Conservation (phyloP, 2,888 invertebrate species). For the Druceiella hillmani region DNA sequence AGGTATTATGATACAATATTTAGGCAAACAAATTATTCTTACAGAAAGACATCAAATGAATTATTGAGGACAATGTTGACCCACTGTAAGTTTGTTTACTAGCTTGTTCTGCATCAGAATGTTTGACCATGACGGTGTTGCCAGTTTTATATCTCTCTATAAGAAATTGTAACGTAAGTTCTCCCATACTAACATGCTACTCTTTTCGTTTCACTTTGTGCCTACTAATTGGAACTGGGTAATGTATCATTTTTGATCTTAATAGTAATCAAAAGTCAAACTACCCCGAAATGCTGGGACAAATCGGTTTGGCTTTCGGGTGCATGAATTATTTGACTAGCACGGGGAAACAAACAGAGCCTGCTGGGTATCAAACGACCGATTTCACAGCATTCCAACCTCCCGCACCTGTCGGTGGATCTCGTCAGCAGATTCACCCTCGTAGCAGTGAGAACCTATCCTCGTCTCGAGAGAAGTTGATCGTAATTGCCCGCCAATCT, state of each 20-base stretch:
- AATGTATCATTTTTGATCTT: too few species aligned
- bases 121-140: too few species aligned
- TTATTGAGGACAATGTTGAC: constrained; percentile 49
- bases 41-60: constrained; percentile 51
- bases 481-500: constrained; percentile 33
- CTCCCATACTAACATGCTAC: too few species aligned
- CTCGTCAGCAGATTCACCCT: constrained; percentile 42
- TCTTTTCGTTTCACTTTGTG: too few species aligned
- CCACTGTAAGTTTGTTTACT: too few species aligned
- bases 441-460: constrained; percentile 32
- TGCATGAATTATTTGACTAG: constrained; percentile 49
- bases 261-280: constrained; percentile 49
- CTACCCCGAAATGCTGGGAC: constrained; percentile 51
- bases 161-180: too few species aligned
- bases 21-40: too few species aligned
- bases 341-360: constrained; percentile 28
- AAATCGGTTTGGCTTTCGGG: constrained; percentile 49
- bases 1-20: too few species aligned
- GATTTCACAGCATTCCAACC: constrained; percentile 19
- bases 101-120: too few species aligned
- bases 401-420: constrained; percentile 28
- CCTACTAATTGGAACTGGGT: too few species aligned
- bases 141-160: too few species aligned
- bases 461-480: constrained; percentile 35
- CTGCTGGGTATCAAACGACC: constrained; percentile 26